Evolutionary conservation across 37 sponge, comb jelly and placozoan genomes (phyloP), one percentile per base, ranked within the genome.

Genomic region (Haliclona indistincta): DNA sequence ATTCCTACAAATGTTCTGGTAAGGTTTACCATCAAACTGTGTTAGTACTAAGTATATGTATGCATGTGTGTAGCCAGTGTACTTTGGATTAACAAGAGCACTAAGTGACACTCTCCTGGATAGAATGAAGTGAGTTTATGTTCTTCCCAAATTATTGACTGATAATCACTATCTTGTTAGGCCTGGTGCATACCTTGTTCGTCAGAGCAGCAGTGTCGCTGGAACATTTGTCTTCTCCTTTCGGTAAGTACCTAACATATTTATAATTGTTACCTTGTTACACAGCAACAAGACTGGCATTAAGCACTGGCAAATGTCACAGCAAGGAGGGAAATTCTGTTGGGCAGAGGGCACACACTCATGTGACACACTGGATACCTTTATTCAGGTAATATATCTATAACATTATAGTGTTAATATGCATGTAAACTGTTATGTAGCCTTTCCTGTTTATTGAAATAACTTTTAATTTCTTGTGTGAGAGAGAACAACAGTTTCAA

Each of bases 281-380:
- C 43, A 2, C 56, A 91, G 91, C 38, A 91, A 85, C 67, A 72
- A 86, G 63, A 82, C 81, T 43, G 86, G 81, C 0, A 82, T 76
- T 38, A 85, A 91, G 63, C 91, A 93, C 73, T 93, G 94, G 90
- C 81, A 89, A 62, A 44, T 89, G 3, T 65, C 71, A 2, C 63
- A 56, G 17, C 56, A 72, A 42, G 71, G 68, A 26, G 86, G 90
- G 1, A 86, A 82, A 41, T 93, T 64, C 37, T 73, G 32, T 56
- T 89, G 89, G 85, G 76, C 84, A 33, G 40, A 34, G 5, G 73
- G 68, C 36, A 37, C 64, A 7, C 11, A 58, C 13, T 28, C 54
- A 8, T 74, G 42, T 42, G 42, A 38, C 38, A 32, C 58, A 5
- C 36, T 91, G 4, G 75, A 78, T 15, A 61, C 61, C 19, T 91